phyloP scores from a whole-genome alignment of 2,888 invertebrate genomes.

The Germaria angustata region DNA sequence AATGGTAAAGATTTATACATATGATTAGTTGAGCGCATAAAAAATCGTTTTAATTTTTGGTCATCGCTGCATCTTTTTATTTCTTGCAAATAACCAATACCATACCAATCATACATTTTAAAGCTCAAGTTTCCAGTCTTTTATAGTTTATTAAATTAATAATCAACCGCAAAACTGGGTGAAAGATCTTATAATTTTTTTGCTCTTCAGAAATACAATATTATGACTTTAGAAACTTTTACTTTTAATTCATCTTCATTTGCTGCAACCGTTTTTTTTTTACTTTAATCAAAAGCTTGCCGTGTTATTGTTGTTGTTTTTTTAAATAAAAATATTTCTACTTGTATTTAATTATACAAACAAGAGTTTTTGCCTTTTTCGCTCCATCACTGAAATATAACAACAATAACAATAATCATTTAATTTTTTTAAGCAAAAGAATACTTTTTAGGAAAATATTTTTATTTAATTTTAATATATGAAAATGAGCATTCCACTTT shows the following conservation, averaged over 20 bases:
- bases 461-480: too few species aligned
- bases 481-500: too few species aligned
- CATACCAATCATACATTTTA: constrained; percentile 9
- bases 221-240: constrained; percentile 60
- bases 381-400: neutral
- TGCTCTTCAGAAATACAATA: constrained; percentile 25
- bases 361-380: neutral
- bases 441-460: too few species aligned
- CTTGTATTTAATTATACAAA: neutral
- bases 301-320: neutral
- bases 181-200: constrained; percentile 45
- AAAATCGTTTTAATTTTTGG: too few species aligned
- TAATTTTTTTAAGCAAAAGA: too few species aligned
- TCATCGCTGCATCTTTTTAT: too few species aligned
- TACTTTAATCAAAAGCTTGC: neutral
- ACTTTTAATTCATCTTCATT: constrained; percentile 60
- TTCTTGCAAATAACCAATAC: too few species aligned
- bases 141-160: constrained; percentile 49
- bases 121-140: constrained; percentile 48
- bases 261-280: constrained; percentile 24
- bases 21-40: too few species aligned
- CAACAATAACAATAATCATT: too few species aligned
- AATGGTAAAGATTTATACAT: too few species aligned
- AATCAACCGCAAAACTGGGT: constrained; percentile 63
- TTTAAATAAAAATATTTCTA: neutral